Evolutionary conservation across 2,113 vertebrate species (phyloP).

Genomic region (Stomatorhinus ivindoensis): DNA sequence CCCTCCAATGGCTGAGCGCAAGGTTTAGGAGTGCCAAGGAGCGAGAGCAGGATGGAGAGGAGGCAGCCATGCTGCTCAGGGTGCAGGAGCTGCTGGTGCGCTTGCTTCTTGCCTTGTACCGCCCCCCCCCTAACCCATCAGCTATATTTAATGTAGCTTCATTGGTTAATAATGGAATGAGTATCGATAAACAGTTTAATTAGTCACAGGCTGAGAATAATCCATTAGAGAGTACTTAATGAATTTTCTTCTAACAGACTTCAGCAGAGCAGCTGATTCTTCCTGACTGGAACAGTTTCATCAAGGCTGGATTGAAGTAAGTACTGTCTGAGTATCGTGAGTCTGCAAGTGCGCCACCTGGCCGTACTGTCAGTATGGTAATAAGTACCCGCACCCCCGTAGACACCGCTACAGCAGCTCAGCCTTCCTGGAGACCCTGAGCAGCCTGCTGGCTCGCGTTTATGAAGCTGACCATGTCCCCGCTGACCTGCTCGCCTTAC

Average conservation of each 20-base stretch:
- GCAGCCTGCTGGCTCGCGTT: constrained; percentile 50
- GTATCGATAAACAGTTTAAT: neutral
- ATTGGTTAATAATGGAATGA: neutral
- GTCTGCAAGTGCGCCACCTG: neutral
- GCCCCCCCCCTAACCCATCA: neutral
- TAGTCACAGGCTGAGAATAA: neutral
- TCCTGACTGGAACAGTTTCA: constrained; percentile 74
- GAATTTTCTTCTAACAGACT: constrained; percentile 45
- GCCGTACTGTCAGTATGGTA: neutral
- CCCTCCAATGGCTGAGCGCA: constrained; percentile 61
- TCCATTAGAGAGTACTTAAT: neutral
- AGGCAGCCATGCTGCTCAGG: constrained; percentile 63
- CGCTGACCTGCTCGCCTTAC: constrained; percentile 56
- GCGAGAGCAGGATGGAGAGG: constrained; percentile 42
- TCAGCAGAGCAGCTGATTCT: constrained; percentile 56
- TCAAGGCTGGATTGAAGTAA: constrained; percentile 79
- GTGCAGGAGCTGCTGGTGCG: constrained; percentile 62
- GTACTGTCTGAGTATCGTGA: constrained; percentile 14
- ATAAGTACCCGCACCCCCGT: neutral
- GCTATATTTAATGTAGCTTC: neutral
- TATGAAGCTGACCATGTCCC: constrained; percentile 46
- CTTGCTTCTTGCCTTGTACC: neutral
- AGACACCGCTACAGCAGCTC: constrained; percentile 77
- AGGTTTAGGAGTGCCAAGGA: constrained; percentile 56
- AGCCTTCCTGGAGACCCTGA: constrained; percentile 63